phyloP scores from a whole-genome alignment of 2,113 vertebrate species.

The Stigmatopora argus region DNA sequence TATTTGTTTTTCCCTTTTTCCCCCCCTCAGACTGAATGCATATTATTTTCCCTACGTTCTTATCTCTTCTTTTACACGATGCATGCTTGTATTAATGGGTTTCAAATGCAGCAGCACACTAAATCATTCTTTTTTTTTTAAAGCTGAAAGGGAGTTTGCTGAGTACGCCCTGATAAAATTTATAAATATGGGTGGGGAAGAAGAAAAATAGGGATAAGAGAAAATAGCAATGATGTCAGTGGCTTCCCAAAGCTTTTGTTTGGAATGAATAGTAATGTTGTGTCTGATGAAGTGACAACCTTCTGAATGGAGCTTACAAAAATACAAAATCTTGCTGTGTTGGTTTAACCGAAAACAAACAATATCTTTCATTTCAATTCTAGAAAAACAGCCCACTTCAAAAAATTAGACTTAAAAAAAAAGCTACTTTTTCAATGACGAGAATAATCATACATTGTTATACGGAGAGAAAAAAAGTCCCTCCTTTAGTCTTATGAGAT shows the following conservation, averaged over 20 bases:
- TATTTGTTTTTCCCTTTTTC: background rate
- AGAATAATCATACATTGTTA: too few relatives aligned
- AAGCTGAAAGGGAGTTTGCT: background rate
- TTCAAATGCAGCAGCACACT: constrained; percentile 1
- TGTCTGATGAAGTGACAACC: background rate
- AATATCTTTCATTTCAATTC: too few relatives aligned
- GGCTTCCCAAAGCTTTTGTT: background rate
- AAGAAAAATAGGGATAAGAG: background rate
- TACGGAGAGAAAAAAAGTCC: too few relatives aligned
- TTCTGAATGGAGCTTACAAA: background rate
- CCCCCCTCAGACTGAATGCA: background rate
- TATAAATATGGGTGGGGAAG: background rate
- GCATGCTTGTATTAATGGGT: background rate
- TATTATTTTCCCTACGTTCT: background rate
- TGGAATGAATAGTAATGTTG: background rate
- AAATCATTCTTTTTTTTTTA: background rate
- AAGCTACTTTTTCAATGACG: too few relatives aligned
- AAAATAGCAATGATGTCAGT: background rate
- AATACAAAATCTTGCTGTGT: background rate
- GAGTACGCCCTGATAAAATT: constrained; percentile 1
- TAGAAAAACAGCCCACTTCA: too few relatives aligned
- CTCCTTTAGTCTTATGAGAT: too few relatives aligned
- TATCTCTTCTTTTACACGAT: background rate
- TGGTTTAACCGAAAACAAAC: background rate
- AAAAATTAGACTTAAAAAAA: too few relatives aligned